A percentile compares a stretch with the other conserved stretches of the same genome.
Conservation (phyloP, 2,113 vertebrate genomes). For the Tragelaphus buxtoni region DNA sequence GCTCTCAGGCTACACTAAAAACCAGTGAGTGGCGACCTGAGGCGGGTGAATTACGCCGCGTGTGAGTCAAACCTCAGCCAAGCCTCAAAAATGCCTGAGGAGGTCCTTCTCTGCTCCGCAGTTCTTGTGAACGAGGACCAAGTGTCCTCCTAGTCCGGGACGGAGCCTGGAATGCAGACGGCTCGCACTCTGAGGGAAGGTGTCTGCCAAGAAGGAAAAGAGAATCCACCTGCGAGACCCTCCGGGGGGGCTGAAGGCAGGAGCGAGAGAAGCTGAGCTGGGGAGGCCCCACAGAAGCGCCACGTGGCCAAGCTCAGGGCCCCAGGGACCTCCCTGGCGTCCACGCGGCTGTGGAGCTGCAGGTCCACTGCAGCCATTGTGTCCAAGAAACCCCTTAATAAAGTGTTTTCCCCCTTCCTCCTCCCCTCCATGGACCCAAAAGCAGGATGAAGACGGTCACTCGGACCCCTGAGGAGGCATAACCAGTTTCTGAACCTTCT, state of each 20-base stretch:
- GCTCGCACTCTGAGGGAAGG: background rate
- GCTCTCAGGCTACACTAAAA: background rate
- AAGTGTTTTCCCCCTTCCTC: fast-evolving
- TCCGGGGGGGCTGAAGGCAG: background rate
- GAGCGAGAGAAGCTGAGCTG: background rate
- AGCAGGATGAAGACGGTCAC: fast-evolving
- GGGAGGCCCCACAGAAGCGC: no score
- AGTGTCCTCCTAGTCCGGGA: background rate
- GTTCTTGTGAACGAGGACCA: background rate
- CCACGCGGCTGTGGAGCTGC: background rate
- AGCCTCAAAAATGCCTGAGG: background rate
- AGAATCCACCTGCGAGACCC: background rate
- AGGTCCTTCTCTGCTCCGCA: background rate
- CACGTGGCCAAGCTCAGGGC: background rate
- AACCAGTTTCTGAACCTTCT: background rate
- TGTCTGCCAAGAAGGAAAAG: background rate
- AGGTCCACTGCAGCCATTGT: background rate
- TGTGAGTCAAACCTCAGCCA: background rate
- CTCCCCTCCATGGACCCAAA: background rate
- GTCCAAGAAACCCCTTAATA: background rate
- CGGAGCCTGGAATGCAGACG: background rate
- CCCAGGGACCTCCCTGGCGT: background rate
- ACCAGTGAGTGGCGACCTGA: fast-evolving
- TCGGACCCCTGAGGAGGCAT: fast-evolving
- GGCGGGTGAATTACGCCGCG: fast-evolving